Evolutionary conservation across 2,113 vertebrate species (phyloP).

Genomic region (Phrynosoma platyrhinos): DNA sequence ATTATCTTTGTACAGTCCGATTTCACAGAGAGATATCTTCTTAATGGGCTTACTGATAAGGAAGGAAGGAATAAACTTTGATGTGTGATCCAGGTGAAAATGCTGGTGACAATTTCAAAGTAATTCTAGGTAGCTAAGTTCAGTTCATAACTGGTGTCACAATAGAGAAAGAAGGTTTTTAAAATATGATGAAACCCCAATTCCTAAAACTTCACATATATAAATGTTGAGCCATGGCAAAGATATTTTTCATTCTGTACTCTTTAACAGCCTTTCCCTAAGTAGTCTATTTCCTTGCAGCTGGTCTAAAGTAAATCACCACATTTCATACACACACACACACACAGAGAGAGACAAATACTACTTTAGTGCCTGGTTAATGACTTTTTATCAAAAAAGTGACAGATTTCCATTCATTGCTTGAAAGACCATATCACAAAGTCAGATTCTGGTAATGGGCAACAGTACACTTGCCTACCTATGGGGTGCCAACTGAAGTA

Average conservation of each 20-base stretch:
- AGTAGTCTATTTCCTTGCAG: background rate
- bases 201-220: background rate
- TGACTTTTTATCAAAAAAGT: slow-evolving; percentile 68
- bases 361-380: slow-evolving; percentile 68
- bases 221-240: background rate
- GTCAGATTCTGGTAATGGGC: slow-evolving; percentile 57
- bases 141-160: background rate
- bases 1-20: background rate
- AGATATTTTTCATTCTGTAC: background rate
- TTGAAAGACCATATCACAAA: slow-evolving; percentile 69
- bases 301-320: slow-evolving; percentile 48
- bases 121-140: background rate
- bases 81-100: too few relatives aligned
- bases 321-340: slow-evolving; percentile 60
- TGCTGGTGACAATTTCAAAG: background rate
- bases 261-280: too few relatives aligned
- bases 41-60: too few relatives aligned
- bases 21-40: background rate
- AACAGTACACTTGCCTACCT: slow-evolving; percentile 51
- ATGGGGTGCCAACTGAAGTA: slow-evolving; percentile 61
- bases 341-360: slow-evolving; percentile 54
- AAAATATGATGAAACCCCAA: background rate
- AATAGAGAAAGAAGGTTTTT: background rate
- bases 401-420: slow-evolving; percentile 71
- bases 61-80: background rate